Evolutionary conservation across 2,797 vertebrate species (phyloP), one percentile per base, ranked within the genome.

Genomic region (Telmatherina bonti): DNA sequence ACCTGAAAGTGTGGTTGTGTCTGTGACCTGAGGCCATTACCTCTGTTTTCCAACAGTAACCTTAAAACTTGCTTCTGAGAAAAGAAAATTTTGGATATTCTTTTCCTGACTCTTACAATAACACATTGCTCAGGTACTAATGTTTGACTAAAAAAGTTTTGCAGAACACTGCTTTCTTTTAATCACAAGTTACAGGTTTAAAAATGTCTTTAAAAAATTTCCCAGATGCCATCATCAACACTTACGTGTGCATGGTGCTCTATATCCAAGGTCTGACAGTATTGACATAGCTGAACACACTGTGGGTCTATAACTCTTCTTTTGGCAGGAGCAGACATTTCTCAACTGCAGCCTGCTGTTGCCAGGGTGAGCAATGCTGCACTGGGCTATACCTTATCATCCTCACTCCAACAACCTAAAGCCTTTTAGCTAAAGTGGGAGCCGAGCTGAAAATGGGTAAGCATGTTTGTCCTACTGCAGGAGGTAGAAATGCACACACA

Each of bases 311-410:
- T 66, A 58, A 77, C 81, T 72, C 68, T 67, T 73, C 66, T 72
- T 83, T 81, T 84, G 69, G 69, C 62, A 76, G 76, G 26, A 68
- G 59, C 74, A 64, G 70, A 68, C 85, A 84, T 90, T 90, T 89
- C 76, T 84, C 68, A 77, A 67, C 72, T 67, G 67, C 68, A 73
- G 73, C 62, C 53, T 20, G 79, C 79, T 64, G 84, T 88, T 84
- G 69, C 82, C 73, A 72, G 76, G 86, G 69, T 78, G 76, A 85
- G 76, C 63, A 54, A 73, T 82, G 72, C 62, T 62, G 69, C 52
- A 22, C 70, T 74, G 52, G 70, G 38, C 78, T 71, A 49, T 54
- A 73, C 64, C 73, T 77, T 80, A 84, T 85, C 79, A 76, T 76
- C 62, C 30, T 59, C 76, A 41, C 77, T 83, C 47, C 72, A 76